Evolutionary conservation across 2,797 vertebrate genomes (phyloP).

Genomic region (Pantherophis alleghaniensis): DNA sequence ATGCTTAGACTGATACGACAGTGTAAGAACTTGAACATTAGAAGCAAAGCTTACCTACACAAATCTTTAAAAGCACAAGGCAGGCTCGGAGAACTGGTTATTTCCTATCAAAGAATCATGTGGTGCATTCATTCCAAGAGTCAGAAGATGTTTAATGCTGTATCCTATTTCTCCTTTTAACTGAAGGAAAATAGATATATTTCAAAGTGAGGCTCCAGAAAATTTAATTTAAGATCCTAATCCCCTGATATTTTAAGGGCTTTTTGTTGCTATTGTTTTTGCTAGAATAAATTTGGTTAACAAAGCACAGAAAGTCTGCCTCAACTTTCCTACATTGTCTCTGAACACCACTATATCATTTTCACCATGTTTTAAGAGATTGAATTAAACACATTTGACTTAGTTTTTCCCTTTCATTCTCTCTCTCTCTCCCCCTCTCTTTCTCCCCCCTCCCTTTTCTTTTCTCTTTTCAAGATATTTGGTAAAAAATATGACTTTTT

Average conservation of each 20-base stretch:
- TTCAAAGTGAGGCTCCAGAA: conserved; percentile 29
- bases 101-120: conserved; percentile 20
- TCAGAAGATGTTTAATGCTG: conserved; percentile 8
- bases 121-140: conserved; percentile 13
- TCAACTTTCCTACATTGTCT: conserved; percentile 19
- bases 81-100: not conserved
- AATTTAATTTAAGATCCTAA: conserved; percentile 50
- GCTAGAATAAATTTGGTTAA: conserved; percentile 49
- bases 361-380: conserved; percentile 13
- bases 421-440: too few relatives aligned
- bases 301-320: conserved; percentile 5
- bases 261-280: conserved; percentile 53
- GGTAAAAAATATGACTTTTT: conserved; percentile 20
- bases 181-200: conserved; percentile 18
- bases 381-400: conserved; percentile 22
- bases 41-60: not conserved
- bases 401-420: not conserved
- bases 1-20: not conserved
- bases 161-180: conserved; percentile 23
- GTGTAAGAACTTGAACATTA: not conserved
- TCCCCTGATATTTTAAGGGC: conserved; percentile 57
- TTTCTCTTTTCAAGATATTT: not conserved
- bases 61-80: not conserved
- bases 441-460: not conserved
- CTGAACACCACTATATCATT: conserved; percentile 25